phyloP scores from a whole-genome alignment of 2,888 invertebrate genomes.

The Acrocera orbiculus region DNA sequence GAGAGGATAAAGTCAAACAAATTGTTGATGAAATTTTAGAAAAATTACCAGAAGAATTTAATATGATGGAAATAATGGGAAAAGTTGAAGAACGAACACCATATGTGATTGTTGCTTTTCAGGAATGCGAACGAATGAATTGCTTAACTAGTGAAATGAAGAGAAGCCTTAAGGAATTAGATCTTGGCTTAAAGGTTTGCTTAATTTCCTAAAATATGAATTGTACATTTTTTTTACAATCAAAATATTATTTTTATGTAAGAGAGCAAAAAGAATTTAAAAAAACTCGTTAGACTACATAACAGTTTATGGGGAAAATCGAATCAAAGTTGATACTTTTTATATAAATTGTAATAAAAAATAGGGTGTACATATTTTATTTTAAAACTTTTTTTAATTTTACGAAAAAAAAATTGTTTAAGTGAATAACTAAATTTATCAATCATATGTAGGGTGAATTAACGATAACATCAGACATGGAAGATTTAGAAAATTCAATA shows the following conservation, averaged over 20 bases:
- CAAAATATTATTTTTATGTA: too few species aligned
- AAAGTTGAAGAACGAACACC: constrained; percentile 92
- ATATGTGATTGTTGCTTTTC: constrained; percentile 87
- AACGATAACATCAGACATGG: constrained; percentile 93
- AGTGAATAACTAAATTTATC: neutral
- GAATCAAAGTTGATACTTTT: too few species aligned
- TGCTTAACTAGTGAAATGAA: constrained; percentile 79
- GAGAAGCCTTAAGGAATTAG: constrained; percentile 74
- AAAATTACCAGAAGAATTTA: constrained; percentile 89
- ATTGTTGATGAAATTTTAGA: constrained; percentile 89
- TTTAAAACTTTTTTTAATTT: too few species aligned
- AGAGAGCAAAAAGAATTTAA: too few species aligned
- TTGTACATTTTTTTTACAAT: too few species aligned
- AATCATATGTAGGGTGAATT: constrained; percentile 71
- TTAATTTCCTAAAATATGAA: too few species aligned
- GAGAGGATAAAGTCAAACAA: constrained; percentile 91
- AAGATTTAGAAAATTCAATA: constrained; percentile 77
- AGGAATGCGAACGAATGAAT: constrained; percentile 95
- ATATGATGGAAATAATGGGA: constrained; percentile 87
- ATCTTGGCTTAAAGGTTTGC: constrained; percentile 85
- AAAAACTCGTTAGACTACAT: too few species aligned
- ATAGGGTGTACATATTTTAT: too few species aligned
- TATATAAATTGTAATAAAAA: too few species aligned
- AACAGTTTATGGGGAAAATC: too few species aligned
- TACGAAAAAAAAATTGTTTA: too few species aligned